Evolutionary conservation across 2,113 vertebrate species (phyloP).

Genomic region (Puffinus mauretanicus): DNA sequence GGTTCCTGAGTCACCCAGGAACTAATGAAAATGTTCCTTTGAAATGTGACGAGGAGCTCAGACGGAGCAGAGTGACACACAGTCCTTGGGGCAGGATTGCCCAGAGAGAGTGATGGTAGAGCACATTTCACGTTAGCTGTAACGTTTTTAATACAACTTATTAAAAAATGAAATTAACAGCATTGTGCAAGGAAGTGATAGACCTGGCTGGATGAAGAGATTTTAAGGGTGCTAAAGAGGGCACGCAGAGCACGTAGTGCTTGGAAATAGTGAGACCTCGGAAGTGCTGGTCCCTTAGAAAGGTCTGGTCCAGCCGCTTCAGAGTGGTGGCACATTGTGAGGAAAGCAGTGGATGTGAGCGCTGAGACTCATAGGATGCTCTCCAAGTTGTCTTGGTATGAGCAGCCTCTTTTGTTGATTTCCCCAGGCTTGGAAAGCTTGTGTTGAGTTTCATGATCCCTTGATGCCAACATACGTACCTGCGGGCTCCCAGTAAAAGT

Average conservation of each 20-base stretch:
- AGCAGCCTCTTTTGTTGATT: background rate
- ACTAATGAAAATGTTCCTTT: slow-evolving; percentile 44
- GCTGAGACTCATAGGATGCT: background rate
- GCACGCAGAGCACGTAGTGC: accelerated
- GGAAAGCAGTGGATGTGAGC: background rate
- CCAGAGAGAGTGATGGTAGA: background rate
- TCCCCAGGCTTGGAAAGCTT: background rate
- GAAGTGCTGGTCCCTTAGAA: background rate
- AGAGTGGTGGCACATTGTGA: accelerated
- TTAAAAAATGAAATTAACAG: background rate
- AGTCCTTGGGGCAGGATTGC: slow-evolving; percentile 4
- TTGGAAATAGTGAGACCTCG: background rate
- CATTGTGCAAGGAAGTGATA: background rate
- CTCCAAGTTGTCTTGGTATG: background rate
- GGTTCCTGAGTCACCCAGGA: slow-evolving; percentile 39
- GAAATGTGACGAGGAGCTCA: background rate
- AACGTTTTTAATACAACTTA: background rate
- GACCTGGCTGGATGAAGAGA: background rate
- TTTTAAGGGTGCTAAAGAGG: background rate
- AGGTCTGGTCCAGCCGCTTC: background rate
- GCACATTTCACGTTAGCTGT: background rate
- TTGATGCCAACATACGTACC: background rate
- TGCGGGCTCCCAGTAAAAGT: background rate
- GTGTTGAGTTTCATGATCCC: background rate
- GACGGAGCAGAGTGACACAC: background rate